Evolutionary conservation across 2,888 invertebrate genomes (phyloP), one percentile per base, ranked within the genome.

Genomic region (Deilephila elpenor): DNA sequence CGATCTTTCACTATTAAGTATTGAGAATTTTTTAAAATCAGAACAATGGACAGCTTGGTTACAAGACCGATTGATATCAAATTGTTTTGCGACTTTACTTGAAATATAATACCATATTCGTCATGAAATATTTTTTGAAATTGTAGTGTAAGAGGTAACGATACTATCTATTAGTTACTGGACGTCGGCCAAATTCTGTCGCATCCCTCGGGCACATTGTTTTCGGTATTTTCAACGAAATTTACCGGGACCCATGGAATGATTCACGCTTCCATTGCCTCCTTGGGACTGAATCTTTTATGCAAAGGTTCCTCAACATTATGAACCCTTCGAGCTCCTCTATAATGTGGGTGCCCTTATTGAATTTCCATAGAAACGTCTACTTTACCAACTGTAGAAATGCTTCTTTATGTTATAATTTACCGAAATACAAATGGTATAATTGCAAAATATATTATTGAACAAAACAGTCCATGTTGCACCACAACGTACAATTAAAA

Each of bases 221-320:
- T 74, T 72, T 76, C 73, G 72, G 59, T 72, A 71, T 73, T 73
- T 70, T 53, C 71, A 64, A 71, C 44, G 44, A 44, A 14, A 71
- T 76, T 73, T 76, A 73, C 74, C 75, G 74, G 70, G 51, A 73
- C 73, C 71, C 62, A 73, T 73, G 34, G 34, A 70, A 73, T 76
- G 76, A 76, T 74, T 76, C 71, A 74, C 74, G 72, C 67, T 70
- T 67, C 73, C 62, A 71, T 44, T 53, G 64, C 20, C 51, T 67
- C 67, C 70, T 62, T 72, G 56, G 62, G 61, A 53, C 44, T 34
- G 34, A 70, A 59, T 32, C 71, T 67, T 74, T 74, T 71, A 74
- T 74, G 71, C 67, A 74, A 71, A 44, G 74, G 25, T 60, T 60
- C 44, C 37, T 56, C 20, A 34, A 51, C 62, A 61, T 71, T 74